phyloP scores from a whole-genome alignment of 2,888 invertebrate genomes.

The Mimas tiliae region DNA sequence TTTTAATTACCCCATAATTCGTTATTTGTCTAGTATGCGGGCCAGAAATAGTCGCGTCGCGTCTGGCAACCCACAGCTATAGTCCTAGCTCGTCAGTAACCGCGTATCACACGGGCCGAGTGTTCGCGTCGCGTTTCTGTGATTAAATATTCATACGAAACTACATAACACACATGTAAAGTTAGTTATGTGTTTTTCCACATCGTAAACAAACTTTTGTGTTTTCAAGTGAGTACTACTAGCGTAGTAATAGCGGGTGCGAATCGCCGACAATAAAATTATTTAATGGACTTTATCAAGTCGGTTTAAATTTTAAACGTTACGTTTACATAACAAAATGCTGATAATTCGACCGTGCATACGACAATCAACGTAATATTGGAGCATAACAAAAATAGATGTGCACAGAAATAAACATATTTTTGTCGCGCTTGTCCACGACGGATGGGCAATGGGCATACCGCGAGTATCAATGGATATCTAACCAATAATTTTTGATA shows the following conservation, averaged over 20 bases:
- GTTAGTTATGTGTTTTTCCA: conserved; percentile 23
- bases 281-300: conserved; percentile 5
- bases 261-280: not conserved
- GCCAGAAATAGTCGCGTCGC: conserved; percentile 18
- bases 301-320: conserved; percentile 3
- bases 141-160: conserved; percentile 18
- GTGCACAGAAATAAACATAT: conserved; percentile 12
- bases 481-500: conserved; percentile 57
- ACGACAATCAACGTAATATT: not conserved
- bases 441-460: not conserved
- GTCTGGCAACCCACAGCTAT: conserved; percentile 23
- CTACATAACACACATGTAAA: conserved; percentile 21
- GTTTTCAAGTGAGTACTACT: conserved; percentile 12
- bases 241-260: not conserved
- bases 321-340: conserved; percentile 23
- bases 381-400: conserved; percentile 10
- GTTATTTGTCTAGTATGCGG: conserved; percentile 20
- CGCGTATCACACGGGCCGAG: conserved; percentile 22
- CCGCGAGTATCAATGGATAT: conserved; percentile 39
- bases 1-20: conserved; percentile 24
- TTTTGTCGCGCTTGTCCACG: conserved; percentile 2
- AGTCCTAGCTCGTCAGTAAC: conserved; percentile 24
- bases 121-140: conserved; percentile 20
- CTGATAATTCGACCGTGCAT: conserved; percentile 5
- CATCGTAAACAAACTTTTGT: conserved; percentile 17